Base-by-base conservation (phyloP, 2,888 invertebrate genomes). In the Cordylochernes scorpioides region DNA sequence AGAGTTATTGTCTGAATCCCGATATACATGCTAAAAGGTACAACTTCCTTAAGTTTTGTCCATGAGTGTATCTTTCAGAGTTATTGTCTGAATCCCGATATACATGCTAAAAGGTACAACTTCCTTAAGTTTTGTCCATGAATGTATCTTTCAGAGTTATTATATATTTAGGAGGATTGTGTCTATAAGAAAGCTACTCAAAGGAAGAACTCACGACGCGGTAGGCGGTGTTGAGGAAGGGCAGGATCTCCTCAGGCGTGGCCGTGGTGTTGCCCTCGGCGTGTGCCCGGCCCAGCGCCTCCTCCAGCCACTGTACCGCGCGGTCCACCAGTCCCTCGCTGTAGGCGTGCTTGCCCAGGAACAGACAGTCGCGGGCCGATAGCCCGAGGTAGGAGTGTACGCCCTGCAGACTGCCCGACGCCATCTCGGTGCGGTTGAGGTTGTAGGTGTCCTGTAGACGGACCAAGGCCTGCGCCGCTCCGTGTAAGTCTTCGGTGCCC, bases 381-480 rank as follows among this genome's bases (percentile, higher is more conserved):
- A 13, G 9, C 22, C 15, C 3, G 13, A n/a, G 19, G 13, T 22
- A 9, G 15, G 39, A 34, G 2, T 32, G 28, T 6, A 34, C 13
- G 1, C 36, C 41, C 12, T 31, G 22, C 21, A 88, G 60, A 47
- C 71, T 65, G 10, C 94, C 94, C 32, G 67, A 59, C 6, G 80
- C 77, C 41, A 97, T 64, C 30, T 80, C 74, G 2, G 68, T 62
- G 1, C 84, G 75, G 39, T 84, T 72, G 33, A 94, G 60, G 40
- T 71, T 68, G 53, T 94, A 94, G 0, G 91, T 94, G 45, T 80
- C 78, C 55, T 97, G 91, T 5, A 97, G 62, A 26, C 94, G 63
- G 43, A 84, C 74, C 35, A 97, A 60, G 1, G 94, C 94, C 30
- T 73, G 71, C 3, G 91, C 91, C 5, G 91, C 91, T 0, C 94